These are phyloP conservation scores for Benthosema pterotum DNA, from an alignment of 2,797 vertebrate species.

Conservation along the genomic window DNA sequence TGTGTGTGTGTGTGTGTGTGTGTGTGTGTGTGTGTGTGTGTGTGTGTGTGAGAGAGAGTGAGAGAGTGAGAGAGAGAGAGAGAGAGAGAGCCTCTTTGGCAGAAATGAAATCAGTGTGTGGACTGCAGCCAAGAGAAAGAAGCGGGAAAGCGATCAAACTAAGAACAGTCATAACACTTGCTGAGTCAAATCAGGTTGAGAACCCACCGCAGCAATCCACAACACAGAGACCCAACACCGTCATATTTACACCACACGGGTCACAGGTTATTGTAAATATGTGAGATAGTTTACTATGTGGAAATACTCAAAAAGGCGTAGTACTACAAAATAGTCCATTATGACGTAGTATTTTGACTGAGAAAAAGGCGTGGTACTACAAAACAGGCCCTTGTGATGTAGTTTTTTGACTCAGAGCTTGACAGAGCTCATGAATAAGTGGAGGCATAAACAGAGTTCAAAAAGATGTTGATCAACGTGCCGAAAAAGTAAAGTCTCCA, in stretches of 20 bases:
- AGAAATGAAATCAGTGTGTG: constrained; percentile 24
- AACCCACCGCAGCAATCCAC: constrained; percentile 32
- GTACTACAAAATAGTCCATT: constrained; percentile 49
- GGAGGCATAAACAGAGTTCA: constrained; percentile 16
- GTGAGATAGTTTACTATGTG: constrained; percentile 53
- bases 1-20: background rate
- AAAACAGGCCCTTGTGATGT: constrained; percentile 49
- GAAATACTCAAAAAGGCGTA: constrained; percentile 33
- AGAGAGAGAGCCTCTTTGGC: constrained; percentile 62
- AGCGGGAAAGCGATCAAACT: constrained; percentile 49
- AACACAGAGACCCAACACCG: constrained; percentile 25
- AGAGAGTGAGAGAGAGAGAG: no score
- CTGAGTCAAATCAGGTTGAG: constrained; percentile 56
- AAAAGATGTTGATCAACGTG: constrained; percentile 21
- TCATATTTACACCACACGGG: constrained; percentile 31
- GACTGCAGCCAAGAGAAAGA: constrained; percentile 36
- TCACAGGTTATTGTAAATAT: constrained; percentile 48
- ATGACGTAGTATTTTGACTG: constrained; percentile 47
- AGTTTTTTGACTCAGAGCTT: constrained; percentile 23
- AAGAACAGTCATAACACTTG: constrained; percentile 62
- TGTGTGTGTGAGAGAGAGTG: no score
- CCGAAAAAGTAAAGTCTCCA: background rate
- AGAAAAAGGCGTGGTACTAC: constrained; percentile 39
- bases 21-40: constrained; percentile 1
- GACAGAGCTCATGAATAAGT: constrained; percentile 36